phyloP scores from a whole-genome alignment of 2,113 vertebrate species.

The Rhegmatorhina hoffmannsi region DNA sequence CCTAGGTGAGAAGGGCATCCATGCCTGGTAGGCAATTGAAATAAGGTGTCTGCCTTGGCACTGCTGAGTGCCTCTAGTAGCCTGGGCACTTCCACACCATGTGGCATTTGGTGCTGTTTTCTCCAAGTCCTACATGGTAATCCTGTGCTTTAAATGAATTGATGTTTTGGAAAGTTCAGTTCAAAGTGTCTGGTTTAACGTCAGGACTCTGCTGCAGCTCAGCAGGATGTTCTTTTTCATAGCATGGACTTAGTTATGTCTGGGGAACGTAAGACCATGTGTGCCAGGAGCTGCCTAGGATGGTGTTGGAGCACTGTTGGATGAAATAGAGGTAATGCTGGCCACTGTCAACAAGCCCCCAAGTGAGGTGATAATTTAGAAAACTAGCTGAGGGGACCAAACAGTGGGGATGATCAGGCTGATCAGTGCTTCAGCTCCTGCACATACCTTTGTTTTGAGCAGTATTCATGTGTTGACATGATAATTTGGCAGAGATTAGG shows the following conservation, averaged over 20 bases:
- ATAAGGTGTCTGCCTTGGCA: not conserved
- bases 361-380: not conserved
- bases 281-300: not conserved
- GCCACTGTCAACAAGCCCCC: not conserved
- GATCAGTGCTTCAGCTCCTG: not conserved
- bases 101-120: not conserved
- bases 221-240: not conserved
- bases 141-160: not conserved
- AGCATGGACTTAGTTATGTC: not conserved
- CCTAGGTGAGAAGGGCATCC: not conserved
- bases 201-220: not conserved
- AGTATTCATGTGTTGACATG: not conserved
- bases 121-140: not conserved
- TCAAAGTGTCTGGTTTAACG: not conserved
- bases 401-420: not conserved
- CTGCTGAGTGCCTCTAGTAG: not conserved
- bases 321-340: not conserved
- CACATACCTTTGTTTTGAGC: not conserved
- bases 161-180: not conserved
- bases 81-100: fast-evolving
- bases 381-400: not conserved
- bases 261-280: fast-evolving
- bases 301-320: not conserved
- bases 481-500: not conserved
- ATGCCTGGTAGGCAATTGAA: not conserved